phyloP scores from a whole-genome alignment of 1,140 invertebrate genomes.

The Limonius californicus region DNA sequence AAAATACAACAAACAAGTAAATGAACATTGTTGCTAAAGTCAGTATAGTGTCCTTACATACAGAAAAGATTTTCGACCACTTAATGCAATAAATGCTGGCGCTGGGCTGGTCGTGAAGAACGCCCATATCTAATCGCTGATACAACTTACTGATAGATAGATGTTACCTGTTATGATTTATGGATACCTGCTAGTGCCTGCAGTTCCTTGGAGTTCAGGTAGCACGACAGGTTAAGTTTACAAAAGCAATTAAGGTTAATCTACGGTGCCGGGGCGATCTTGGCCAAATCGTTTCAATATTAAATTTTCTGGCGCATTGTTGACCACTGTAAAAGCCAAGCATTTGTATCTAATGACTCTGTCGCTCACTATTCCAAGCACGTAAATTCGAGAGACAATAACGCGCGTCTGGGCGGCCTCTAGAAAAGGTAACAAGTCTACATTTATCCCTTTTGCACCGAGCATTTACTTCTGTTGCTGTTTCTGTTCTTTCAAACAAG shows the following conservation, averaged over 20 bases:
- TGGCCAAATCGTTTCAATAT: not conserved
- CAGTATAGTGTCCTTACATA: no score
- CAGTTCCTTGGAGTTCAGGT: not conserved
- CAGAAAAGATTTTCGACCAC: not conserved
- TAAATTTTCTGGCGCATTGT: not conserved
- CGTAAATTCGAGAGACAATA: constrained; percentile 33
- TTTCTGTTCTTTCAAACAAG: constrained; percentile 23
- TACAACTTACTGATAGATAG: constrained; percentile 31
- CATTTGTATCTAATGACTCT: constrained; percentile 28
- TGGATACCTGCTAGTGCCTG: constrained; percentile 20
- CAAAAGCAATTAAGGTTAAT: not conserved
- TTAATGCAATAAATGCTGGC: constrained; percentile 7
- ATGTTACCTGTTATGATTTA: constrained; percentile 36
- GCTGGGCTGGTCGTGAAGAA: constrained; percentile 24
- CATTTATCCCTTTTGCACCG: constrained; percentile 27
- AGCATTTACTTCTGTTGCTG: constrained; percentile 21
- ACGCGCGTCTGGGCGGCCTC: constrained; percentile 32
- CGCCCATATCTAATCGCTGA: constrained; percentile 34
- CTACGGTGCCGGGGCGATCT: no score
- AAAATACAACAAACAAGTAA: no score
- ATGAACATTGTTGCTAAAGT: not conserved
- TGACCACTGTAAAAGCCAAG: constrained; percentile 6
- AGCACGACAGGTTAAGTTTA: not conserved
- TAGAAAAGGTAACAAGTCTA: constrained; percentile 33
- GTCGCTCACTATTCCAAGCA: constrained; percentile 29